Evolutionary conservation across 2,888 invertebrate species (phyloP), one percentile per base, ranked within the genome.

Genomic region (Baronia brevicornis): DNA sequence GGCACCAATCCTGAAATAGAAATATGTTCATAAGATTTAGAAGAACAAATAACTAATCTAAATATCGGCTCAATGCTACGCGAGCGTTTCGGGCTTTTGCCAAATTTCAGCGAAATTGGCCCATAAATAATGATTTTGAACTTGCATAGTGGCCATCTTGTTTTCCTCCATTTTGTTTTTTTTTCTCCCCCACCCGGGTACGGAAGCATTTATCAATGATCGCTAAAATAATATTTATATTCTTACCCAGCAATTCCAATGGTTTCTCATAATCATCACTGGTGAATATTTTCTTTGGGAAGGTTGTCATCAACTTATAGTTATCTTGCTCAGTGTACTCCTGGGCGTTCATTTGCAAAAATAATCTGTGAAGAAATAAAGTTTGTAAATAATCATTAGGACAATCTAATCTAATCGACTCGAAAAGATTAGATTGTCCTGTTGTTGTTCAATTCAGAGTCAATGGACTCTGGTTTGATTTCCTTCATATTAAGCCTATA

Each of bases 251-350:
- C 43, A 89, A 86, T 48, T 91, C 91, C 46, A 98, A 78, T 0
- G 97, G 95, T 60, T 91, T 92, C 36, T 94, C 92, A 73, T 94
- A 97, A 63, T 98, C 97, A 2, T 95, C 95, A 5, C 84, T 87
- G 1, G 87, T 85, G 64, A 96, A 98, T 29, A 96, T 89, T 75
- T 93, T 95, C 57, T 90, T 91, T 4, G 98, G 97, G 78, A 96
- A 98, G 56, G 89, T 91, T 2, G 96, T 97, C 92, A 97, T 95
- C 47, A 98, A 78, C 32, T 90, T 90, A 73, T 97, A 96, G 23
- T 84, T 78, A 5, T 87, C 87, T 53, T 93, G 91, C 21, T 89
- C 89, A 29, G 94, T 87, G 21, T 60, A 79, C 36, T 79, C 78
- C 12, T 64, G 54, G 2, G 82, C 78, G 55, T 97, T 92, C 84